Evolutionary conservation across 2,113 vertebrate genomes (phyloP), one percentile per base, ranked within the genome.

Genomic region (Hystrix brachyura): DNA sequence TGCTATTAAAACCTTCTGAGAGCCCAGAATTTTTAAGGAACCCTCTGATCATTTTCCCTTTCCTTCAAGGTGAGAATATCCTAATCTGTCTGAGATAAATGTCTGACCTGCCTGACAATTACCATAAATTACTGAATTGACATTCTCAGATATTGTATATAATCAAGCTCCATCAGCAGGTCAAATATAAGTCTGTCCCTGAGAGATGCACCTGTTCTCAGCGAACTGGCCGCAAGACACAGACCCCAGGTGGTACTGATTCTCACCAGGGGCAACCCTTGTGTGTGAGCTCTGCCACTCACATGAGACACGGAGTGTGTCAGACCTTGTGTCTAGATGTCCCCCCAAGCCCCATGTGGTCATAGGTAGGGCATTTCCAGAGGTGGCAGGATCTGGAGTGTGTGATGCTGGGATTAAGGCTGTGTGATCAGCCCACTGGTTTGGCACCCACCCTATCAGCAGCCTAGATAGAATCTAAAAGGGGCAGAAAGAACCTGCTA

Each of bases 91-190:
- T 74, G 43, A 80, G 82, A 96, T 81, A 95, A 85, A 95, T 27
- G 51, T 71, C 71, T 65, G 57, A 71, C 53, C 71, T 81, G 23
- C 86, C 78, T 95, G 51, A 91, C 55, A 60, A 78, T 55, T 87
- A 62, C 91, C 65, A 12, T 80, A 89, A 83, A 97, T 95, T 91
- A 94, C 1, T 87, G 69, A 97, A 62, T n/a, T 65, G 89, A 91
- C 74, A 83, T 93, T 93, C 91, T 89, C 57, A 65, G 79, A 67
- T 83, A 91, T n/a, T 51, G 51, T 23, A 34, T 48, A 82, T 82
- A 94, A 96, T 86, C 89, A 89, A 88, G 51, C 78, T 83, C 95
- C 48, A 55, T 0, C 13, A 94, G 53, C 76, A 72, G 8, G 81
- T 91, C 88, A 62, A 89, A 86, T 55, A 57, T 0, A 38, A 79